Evolutionary conservation across 2,113 vertebrate species (phyloP).

Genomic region (Guaruba guarouba): DNA sequence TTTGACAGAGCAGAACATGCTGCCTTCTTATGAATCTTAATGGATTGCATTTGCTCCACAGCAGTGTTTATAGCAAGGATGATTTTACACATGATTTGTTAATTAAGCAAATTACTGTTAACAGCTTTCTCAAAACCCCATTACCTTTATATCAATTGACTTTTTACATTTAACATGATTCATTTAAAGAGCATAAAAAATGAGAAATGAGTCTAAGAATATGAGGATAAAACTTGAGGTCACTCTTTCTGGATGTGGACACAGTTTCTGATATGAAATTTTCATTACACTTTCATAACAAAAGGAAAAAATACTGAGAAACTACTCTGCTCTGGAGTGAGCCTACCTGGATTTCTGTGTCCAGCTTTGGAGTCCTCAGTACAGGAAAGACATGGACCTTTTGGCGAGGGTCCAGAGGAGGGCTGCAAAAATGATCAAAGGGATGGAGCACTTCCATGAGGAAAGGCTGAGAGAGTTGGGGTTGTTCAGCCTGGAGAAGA

Average conservation of each 20-base stretch:
- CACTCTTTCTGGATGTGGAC: slow-evolving; percentile 4
- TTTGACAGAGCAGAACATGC: slow-evolving; percentile 50
- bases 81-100: slow-evolving; percentile 64
- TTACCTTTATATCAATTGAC: slow-evolving; percentile 62
- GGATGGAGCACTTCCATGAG: neutral
- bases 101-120: slow-evolving; percentile 68
- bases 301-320: neutral
- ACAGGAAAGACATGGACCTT: neutral
- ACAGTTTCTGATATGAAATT: neutral
- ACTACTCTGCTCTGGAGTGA: neutral
- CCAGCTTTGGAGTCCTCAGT: neutral
- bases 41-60: slow-evolving; percentile 18
- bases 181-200: slow-evolving; percentile 55
- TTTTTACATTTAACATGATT: slow-evolving; percentile 49
- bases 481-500: neutral
- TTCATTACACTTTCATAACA: neutral
- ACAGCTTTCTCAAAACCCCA: slow-evolving; percentile 54
- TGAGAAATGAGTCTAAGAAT: slow-evolving; percentile 13
- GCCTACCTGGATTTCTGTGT: neutral
- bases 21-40: slow-evolving; percentile 38
- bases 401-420: neutral
- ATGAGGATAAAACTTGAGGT: slow-evolving; percentile 12
- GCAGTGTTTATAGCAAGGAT: slow-evolving; percentile 38
- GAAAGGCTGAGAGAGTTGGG: neutral
- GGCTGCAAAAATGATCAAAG: neutral